Evolutionary conservation across 1,140 invertebrate genomes (phyloP).

Genomic region (Hyposmocoma kahamanoa): DNA sequence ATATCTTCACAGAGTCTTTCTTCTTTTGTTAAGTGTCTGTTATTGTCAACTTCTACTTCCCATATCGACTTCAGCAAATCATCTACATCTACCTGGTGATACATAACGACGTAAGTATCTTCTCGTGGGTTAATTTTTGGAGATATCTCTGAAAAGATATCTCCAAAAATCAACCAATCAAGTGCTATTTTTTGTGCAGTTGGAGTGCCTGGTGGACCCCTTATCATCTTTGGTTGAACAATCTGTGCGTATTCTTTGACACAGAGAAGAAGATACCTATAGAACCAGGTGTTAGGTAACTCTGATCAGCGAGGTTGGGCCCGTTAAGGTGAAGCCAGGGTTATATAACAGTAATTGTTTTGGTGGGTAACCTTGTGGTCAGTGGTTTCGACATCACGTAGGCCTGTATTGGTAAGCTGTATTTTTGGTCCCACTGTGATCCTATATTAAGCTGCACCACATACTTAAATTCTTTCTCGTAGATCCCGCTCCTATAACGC

Average conservation of each 20-base stretch:
- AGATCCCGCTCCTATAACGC: conserved; percentile 7
- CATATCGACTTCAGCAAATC: neutral
- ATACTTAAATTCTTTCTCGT: conserved; percentile 8
- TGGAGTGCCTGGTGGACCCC: conserved; percentile 21
- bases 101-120: neutral
- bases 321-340: conserved; percentile 23
- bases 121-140: neutral
- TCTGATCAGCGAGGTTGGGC: conserved; percentile 16
- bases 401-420: conserved; percentile 4
- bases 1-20: conserved; percentile 4
- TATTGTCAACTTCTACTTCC: neutral
- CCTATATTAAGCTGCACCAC: no score
- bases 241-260: conserved; percentile 18
- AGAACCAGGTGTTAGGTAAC: conserved; percentile 7
- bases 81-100: neutral
- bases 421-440: no score
- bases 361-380: no score
- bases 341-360: conserved; percentile 8
- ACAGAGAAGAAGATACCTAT: conserved; percentile 19
- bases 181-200: conserved; percentile 21
- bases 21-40: neutral
- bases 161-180: conserved; percentile 26
- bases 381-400: conserved; percentile 15
- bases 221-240: conserved; percentile 18
- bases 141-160: no score